Conservation (phyloP, 2,888 invertebrate species). For the Polydrusus pterygomalis region DNA sequence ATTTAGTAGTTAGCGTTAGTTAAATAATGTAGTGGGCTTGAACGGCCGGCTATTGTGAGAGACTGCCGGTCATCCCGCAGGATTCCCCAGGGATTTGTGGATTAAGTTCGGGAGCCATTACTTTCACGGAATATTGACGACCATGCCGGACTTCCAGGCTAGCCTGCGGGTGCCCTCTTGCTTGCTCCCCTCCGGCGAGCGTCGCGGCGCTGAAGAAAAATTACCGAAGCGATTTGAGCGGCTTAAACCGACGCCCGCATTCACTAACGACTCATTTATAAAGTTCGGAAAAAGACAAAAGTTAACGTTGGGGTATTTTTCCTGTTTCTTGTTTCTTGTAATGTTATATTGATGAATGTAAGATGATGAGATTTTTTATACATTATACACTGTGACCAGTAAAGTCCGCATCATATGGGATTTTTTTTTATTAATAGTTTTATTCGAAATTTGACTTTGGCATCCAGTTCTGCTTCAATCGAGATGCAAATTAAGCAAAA, state of each 20-base stretch:
- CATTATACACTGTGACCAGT: no score
- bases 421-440: no score
- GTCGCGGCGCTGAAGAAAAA: slow-evolving; percentile 59
- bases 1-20: slow-evolving; percentile 71
- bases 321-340: slow-evolving; percentile 15
- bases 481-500: no score
- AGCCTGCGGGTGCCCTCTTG: slow-evolving; percentile 57
- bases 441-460: no score
- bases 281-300: slow-evolving; percentile 44
- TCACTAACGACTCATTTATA: slow-evolving; percentile 62
- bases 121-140: slow-evolving; percentile 68
- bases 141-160: slow-evolving; percentile 51
- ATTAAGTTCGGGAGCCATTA: slow-evolving; percentile 70
- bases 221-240: slow-evolving; percentile 60
- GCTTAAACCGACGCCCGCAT: slow-evolving; percentile 63
- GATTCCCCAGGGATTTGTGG: slow-evolving; percentile 69
- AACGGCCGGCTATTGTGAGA: slow-evolving; percentile 68
- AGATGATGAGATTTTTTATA: no score
- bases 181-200: slow-evolving; percentile 20
- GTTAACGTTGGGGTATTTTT: slow-evolving; percentile 25
- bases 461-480: no score
- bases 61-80: slow-evolving; percentile 67
- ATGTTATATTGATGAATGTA: no score
- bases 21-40: slow-evolving; percentile 70
- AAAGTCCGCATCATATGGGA: no score